A percentile compares a stretch with the other conserved stretches of the same genome.
These are phyloP conservation scores for Monochamus alternatus DNA, from an alignment of 2,888 invertebrate genomes.

Conservation along the genomic window DNA sequence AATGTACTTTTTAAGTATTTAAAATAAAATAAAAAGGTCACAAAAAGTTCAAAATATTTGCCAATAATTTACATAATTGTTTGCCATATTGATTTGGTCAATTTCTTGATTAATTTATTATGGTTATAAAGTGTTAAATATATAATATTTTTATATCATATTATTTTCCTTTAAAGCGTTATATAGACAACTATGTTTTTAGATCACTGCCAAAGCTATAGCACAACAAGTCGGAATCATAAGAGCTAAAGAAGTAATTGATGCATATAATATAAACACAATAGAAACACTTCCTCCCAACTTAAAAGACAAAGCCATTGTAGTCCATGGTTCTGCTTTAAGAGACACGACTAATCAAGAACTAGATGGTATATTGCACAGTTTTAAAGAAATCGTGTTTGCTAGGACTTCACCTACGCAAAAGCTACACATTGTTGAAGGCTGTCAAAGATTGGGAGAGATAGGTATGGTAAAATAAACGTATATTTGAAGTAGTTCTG, in stretches of 20 bases:
- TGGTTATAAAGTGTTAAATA: no score
- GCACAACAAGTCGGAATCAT: conserved; percentile 84
- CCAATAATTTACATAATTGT: no score
- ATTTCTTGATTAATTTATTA: no score
- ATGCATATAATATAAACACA: conserved; percentile 62
- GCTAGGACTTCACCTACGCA: conserved; percentile 75
- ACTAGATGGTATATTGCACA: conserved; percentile 74
- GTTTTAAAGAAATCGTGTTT: conserved; percentile 78
- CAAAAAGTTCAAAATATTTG: no score
- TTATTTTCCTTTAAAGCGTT: no score
- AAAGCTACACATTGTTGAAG: conserved; percentile 81
- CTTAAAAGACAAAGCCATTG: conserved; percentile 71
- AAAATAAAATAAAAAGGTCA: no score
- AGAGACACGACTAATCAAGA: conserved; percentile 70
- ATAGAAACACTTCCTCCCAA: conserved; percentile 62
- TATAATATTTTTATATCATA: no score
- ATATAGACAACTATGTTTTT: conserved; percentile 32
- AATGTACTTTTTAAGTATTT: no score
- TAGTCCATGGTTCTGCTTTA: conserved; percentile 73
- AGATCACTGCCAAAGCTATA: conserved; percentile 83
- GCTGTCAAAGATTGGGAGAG: conserved; percentile 84
- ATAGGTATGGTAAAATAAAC: conserved; percentile 77
- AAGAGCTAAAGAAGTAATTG: conserved; percentile 69
- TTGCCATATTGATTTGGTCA: no score
- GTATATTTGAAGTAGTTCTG: not conserved